Evolutionary conservation across 2,113 vertebrate species (phyloP), one percentile per base, ranked within the genome.

Genomic region (Perca schrenkii): DNA sequence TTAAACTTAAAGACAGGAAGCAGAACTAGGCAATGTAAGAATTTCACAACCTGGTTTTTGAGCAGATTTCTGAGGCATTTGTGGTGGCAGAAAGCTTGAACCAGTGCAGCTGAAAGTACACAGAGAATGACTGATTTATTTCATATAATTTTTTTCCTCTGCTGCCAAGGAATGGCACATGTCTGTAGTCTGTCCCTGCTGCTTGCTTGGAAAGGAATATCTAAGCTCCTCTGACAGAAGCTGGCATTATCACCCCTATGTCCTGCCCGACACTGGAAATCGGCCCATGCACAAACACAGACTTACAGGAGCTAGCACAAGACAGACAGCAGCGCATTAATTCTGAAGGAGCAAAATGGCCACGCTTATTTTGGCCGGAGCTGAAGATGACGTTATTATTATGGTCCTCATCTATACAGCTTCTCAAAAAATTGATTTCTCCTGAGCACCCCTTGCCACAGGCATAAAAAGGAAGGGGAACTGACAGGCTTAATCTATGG

Each of bases 41-140:
- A 88, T 87, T 90, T 90, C 90, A 89, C 88, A 90, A 80, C 89
- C 91, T 77, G 86, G 84, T 87, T 90, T 50, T 91, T 88, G 89
- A 94, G 84, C 84, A 88, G 90, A 90, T 93, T 54, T 69, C 90
- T 82, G 83, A 93, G 87, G 77, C 80, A 53, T 91, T 91, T 91
- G 89, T 78, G 80, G 80, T 78, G 80, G 80, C 88, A 77, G 68
- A 88, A 93, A 93, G 82, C 90, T 90, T 87, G 86, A 91, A 93
- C 90, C 91, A 86, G 78, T 84, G 81, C 85, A 75, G 88, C 84
- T 90, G 82, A 91, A 90, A 93, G 93, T 91, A 95, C 92, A 94
- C 84, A 95, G 84, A 86, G 94, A 95, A 95, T 95, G 86, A 82
- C 90, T 93, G 93, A 95, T 94, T 93, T 80, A 86, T 86, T 91